Evolutionary conservation across 2,797 vertebrate species (phyloP).

Genomic region (Hemibagrus guttatus): DNA sequence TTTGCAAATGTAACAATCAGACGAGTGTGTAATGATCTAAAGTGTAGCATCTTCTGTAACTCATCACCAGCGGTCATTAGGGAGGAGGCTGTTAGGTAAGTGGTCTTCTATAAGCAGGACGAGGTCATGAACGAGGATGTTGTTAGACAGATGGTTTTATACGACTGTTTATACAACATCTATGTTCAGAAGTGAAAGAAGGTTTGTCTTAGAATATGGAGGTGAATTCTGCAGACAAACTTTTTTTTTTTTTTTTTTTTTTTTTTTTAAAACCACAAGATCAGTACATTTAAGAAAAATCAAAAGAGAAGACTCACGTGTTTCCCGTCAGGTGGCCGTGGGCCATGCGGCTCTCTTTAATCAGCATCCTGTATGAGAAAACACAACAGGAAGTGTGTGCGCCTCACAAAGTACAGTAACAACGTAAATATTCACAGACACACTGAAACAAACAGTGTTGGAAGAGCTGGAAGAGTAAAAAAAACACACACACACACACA

Average conservation of each 20-base stretch:
- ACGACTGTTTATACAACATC: neutral
- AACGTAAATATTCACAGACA: neutral
- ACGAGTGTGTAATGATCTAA: neutral
- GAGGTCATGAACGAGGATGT: neutral
- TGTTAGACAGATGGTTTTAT: neutral
- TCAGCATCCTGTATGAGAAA: slow-evolving; percentile 82
- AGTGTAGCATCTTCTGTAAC: neutral
- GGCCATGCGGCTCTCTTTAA: slow-evolving; percentile 92
- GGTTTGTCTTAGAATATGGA: neutral
- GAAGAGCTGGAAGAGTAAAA: neutral
- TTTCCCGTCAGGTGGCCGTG: slow-evolving; percentile 94
- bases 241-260: neutral
- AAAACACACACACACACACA: neutral
- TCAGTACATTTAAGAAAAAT: no score
- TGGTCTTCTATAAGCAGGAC: no score
- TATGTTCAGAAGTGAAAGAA: neutral
- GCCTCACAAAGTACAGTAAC: neutral
- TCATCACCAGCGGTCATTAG: neutral
- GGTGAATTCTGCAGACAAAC: neutral
- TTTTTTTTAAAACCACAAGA: neutral
- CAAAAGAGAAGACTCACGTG: slow-evolving; percentile 80
- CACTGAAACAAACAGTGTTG: neutral
- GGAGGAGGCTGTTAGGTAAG: neutral
- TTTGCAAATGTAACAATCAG: neutral
- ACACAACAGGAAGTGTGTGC: slow-evolving; percentile 14